Base-by-base conservation (phyloP, 2,113 vertebrate species). In the Hippocampus abdominalis region DNA sequence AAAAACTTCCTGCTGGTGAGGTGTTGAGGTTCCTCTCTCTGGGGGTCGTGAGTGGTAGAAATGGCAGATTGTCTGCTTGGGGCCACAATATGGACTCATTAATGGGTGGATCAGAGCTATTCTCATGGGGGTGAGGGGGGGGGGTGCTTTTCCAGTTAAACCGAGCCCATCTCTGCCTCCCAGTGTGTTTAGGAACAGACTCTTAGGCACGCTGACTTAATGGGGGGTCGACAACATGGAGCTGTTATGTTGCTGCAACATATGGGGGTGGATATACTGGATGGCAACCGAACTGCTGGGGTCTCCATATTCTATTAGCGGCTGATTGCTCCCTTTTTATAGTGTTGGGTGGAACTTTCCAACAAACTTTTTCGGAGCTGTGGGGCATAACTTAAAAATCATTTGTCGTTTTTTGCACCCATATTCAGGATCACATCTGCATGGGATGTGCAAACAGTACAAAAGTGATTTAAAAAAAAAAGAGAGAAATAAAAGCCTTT, bases 31-130 rank as follows among this genome's bases (percentile, higher is more conserved):
- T 46, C 21, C 23, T 65, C 40, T 25, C 1, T 40, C 25, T n/a
- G 42, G 42, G 23, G n/a, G 13, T 49, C 21, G 13, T 16, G 66
- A 83, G 88, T 79, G 77, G 80, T 83, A 88, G 84, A 81, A 88
- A 89, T 87, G 85, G 68, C 74, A 87, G 81, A 86, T 73, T 71
- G 66, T 64, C 54, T 16, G 76, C 85, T 86, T 72, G 25, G 81
- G 84, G 86, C 77, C 69, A 80, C 73, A 74, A 79, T 76, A 83
- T 82, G 77, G 79, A 84, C 78, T 86, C 84, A 84, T 88, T 81
- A 77, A 74, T 88, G 72, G 73, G 79, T 84, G 80, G 87, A 83
- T 76, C 64, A 82, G 76, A 81, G 75, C 76, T 68, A 79, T 85
- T 90, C 84, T 85, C 68, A 36, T 11, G 2, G 59, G 78, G 42